These are phyloP conservation scores for Agonopterix subpropinquella DNA, from an alignment of 2,888 invertebrate species.

Conservation along the genomic window DNA sequence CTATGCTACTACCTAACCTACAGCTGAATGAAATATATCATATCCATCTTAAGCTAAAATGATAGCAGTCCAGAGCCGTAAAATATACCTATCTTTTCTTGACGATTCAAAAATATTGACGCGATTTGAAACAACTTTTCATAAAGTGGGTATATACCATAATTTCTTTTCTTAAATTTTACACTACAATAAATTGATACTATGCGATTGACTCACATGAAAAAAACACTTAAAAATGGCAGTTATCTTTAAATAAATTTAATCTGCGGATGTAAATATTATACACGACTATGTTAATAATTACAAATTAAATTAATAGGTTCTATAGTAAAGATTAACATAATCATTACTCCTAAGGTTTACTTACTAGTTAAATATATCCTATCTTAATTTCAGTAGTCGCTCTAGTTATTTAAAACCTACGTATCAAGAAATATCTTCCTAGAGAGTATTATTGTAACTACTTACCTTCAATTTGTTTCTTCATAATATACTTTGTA, in stretches of 20 bases:
- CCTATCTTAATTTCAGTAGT: slow-evolving; percentile 67
- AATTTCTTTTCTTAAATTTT: too few relatives aligned
- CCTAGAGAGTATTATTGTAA: slow-evolving; percentile 43
- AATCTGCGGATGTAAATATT: slow-evolving; percentile 64
- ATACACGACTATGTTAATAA: slow-evolving; percentile 66
- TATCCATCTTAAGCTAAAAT: too few relatives aligned
- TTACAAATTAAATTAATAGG: slow-evolving; percentile 67
- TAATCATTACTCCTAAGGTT: slow-evolving; percentile 68
- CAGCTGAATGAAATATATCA: too few relatives aligned
- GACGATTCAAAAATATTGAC: too few relatives aligned
- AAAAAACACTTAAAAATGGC: slow-evolving; percentile 42
- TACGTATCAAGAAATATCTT: slow-evolving; percentile 40
- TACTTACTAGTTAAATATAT: slow-evolving; percentile 57
- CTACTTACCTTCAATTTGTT: slow-evolving; percentile 33
- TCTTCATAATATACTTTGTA: slow-evolving; percentile 25
- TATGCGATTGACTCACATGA: neutral
- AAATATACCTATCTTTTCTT: too few relatives aligned
- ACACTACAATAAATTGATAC: too few relatives aligned
- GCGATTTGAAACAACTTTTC: too few relatives aligned
- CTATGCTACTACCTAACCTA: too few relatives aligned
- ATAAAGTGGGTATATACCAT: too few relatives aligned
- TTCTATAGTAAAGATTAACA: slow-evolving; percentile 68
- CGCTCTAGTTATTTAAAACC: slow-evolving; percentile 48
- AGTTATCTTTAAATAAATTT: slow-evolving; percentile 49
- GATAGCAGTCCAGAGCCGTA: too few relatives aligned